phyloP scores from a whole-genome alignment of 2,797 vertebrate genomes.

The Diceros bicornis region DNA sequence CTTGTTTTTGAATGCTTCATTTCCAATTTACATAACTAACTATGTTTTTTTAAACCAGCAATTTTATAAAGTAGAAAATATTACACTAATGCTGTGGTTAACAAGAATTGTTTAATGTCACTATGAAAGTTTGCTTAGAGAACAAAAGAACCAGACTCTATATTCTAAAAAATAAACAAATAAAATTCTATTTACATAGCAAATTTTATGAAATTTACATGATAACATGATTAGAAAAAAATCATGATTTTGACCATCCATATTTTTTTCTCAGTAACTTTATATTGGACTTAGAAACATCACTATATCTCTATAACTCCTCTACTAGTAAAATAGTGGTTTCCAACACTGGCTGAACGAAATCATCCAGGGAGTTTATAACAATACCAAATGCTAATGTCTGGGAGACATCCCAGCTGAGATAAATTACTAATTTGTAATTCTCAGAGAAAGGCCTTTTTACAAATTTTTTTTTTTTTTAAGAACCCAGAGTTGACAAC shows the following conservation, averaged over 20 bases:
- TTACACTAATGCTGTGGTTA: neutral
- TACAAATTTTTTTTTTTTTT: neutral
- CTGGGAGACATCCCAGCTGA: too few relatives aligned
- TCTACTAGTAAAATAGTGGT: neutral
- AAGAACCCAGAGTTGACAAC: neutral
- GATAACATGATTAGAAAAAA: neutral
- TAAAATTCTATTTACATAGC: neutral
- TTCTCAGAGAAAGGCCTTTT: neutral
- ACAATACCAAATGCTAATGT: neutral
- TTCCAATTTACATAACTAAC: neutral
- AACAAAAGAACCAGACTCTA: neutral
- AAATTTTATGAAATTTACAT: neutral
- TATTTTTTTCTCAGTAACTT: neutral
- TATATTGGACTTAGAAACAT: neutral
- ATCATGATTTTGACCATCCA: neutral
- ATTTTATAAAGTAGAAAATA: neutral
- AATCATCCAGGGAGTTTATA: neutral
- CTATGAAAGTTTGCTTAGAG: neutral
- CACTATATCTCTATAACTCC: neutral
- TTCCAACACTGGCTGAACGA: neutral
- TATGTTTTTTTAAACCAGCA: neutral
- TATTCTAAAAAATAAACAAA: neutral
- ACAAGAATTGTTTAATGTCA: neutral
- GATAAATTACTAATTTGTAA: neutral
- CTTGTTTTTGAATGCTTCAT: neutral